phyloP scores from a whole-genome alignment of 2,113 vertebrate genomes.

The Coptodon rendalli region DNA sequence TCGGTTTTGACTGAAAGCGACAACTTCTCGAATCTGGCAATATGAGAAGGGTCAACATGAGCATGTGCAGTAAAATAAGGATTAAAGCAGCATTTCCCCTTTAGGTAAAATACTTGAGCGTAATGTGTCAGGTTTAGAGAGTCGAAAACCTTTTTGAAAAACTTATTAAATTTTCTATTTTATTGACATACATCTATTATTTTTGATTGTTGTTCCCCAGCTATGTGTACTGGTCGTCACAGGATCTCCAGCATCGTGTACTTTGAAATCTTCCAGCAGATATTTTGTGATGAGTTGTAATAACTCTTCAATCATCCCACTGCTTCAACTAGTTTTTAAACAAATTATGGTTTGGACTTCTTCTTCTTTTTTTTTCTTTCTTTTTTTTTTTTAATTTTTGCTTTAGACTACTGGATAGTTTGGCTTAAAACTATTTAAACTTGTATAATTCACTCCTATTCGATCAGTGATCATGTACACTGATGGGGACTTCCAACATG shows the following conservation, averaged over 20 bases:
- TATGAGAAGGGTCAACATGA: not conserved
- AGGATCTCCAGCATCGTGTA: not conserved
- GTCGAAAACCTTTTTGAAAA: not conserved
- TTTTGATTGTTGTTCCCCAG: not conserved
- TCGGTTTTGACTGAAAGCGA: not conserved
- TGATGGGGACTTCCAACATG: not conserved
- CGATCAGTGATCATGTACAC: not conserved
- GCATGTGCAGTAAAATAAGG: not conserved
- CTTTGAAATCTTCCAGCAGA: not conserved
- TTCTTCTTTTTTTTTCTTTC: accelerated
- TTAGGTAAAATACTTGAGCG: accelerated
- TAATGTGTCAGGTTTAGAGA: not conserved
- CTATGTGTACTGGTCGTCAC: not conserved
- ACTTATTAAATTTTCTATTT: not conserved
- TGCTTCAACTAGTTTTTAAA: not conserved
- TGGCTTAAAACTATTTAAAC: not conserved
- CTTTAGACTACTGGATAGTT: not conserved
- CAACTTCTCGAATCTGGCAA: not conserved
- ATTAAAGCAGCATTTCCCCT: not conserved
- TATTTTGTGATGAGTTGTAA: not conserved
- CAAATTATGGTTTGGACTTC: not conserved
- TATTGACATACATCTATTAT: accelerated
- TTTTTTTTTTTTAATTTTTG: not conserved
- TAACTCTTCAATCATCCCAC: not conserved
- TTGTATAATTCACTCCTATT: not conserved